Evolutionary conservation across 2,113 vertebrate species (phyloP).

Genomic region (Petrocephalus zakoni): DNA sequence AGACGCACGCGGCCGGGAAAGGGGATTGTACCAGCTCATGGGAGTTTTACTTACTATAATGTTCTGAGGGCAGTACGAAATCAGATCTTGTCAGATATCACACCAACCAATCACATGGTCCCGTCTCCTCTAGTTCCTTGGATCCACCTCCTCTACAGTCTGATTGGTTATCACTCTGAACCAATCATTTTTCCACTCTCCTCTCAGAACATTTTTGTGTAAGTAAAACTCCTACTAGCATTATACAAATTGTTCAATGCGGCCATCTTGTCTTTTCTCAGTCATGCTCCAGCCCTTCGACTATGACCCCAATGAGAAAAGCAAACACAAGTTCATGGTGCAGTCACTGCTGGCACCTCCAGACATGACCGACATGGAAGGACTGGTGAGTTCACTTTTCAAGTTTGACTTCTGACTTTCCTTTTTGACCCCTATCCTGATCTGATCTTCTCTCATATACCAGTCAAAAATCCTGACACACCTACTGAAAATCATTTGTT

Average conservation of each 20-base stretch:
- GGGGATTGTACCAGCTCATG: neutral
- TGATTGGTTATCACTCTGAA: too few species aligned
- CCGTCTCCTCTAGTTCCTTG: too few species aligned
- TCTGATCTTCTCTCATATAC: neutral
- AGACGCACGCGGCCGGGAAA: neutral
- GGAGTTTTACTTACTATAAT: too few species aligned
- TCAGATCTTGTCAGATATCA: too few species aligned
- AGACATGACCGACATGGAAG: constrained; percentile 98
- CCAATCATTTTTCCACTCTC: too few species aligned
- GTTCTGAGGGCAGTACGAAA: too few species aligned
- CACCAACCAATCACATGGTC: too few species aligned
- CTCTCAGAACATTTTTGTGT: too few species aligned
- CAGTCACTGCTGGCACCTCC: constrained; percentile 91
- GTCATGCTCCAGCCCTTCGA: constrained; percentile 99
- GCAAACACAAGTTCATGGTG: constrained; percentile 99
- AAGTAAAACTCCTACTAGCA: too few species aligned
- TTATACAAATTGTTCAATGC: neutral
- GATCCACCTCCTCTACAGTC: too few species aligned
- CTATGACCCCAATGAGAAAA: constrained; percentile 98
- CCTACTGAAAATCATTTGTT: neutral
- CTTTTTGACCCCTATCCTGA: neutral
- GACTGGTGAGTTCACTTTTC: constrained; percentile 80
- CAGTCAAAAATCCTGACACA: neutral
- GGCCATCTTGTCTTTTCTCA: constrained; percentile 49
- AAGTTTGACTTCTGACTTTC: neutral